These are phyloP conservation scores for Pungitius pungitius DNA, from an alignment of 2,113 vertebrate genomes.

Conservation along the genomic window DNA sequence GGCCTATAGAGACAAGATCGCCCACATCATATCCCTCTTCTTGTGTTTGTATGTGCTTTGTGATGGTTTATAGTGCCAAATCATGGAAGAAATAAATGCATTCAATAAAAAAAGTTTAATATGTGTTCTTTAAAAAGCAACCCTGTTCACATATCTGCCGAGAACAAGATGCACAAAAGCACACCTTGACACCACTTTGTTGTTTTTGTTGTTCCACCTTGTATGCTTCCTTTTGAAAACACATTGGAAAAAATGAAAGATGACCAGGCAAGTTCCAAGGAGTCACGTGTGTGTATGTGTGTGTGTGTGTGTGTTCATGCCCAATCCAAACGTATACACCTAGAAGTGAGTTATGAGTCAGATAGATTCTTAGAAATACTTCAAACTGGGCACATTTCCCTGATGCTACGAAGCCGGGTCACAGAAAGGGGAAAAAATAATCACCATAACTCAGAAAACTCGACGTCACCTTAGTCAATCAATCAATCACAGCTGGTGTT, in stretches of 20 bases:
- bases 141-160: not conserved
- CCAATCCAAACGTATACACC: constrained; percentile 63
- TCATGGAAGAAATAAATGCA: not conserved
- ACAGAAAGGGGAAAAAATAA: not conserved
- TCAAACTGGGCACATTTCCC: constrained; percentile 59
- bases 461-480: constrained; percentile 28
- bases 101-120: not conserved
- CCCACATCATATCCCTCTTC: constrained; percentile 21
- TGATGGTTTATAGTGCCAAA: not conserved
- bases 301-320: constrained; percentile 14
- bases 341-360: constrained; percentile 71
- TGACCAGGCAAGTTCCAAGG: constrained; percentile 49
- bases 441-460: constrained; percentile 9
- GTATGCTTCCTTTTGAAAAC: constrained; percentile 59
- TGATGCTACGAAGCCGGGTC: constrained; percentile 6
- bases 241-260: constrained; percentile 47
- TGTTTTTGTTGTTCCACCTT: not conserved
- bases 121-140: constrained; percentile 5
- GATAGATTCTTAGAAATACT: constrained; percentile 42
- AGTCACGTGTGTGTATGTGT: constrained; percentile 31
- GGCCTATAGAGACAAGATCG: constrained; percentile 20
- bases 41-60: not conserved
- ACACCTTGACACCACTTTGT: constrained; percentile 4
- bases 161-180: constrained; percentile 1
- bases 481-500: constrained; percentile 40